phyloP scores from a whole-genome alignment of 1,140 invertebrate species.

The Scaptomyza graminum region DNA sequence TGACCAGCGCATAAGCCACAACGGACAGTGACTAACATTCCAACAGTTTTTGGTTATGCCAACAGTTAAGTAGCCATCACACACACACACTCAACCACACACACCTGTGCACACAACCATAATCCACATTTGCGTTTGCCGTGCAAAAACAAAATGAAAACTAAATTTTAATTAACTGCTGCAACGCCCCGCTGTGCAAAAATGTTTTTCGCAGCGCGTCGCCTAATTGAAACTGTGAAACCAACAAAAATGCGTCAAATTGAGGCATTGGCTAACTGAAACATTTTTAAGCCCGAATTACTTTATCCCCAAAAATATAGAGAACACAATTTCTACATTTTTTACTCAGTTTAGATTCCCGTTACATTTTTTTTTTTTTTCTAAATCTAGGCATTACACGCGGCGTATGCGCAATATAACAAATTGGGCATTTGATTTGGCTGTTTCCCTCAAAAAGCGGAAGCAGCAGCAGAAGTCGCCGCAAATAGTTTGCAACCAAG shows the following conservation, averaged over 20 bases:
- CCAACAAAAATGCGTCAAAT: conserved; percentile 16
- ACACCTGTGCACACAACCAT: background rate
- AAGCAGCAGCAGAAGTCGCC: conserved; percentile 40
- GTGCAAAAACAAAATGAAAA: too few relatives aligned
- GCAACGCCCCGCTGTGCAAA: conserved; percentile 13
- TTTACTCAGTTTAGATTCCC: conserved; percentile 14
- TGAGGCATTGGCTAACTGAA: conserved; percentile 28
- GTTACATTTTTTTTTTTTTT: background rate
- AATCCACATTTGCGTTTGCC: conserved; percentile 25
- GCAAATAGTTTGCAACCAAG: conserved; percentile 50
- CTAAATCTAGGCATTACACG: conserved; percentile 9
- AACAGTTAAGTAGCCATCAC: background rate
- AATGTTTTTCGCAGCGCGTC: conserved; percentile 8
- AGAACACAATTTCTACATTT: conserved; percentile 15
- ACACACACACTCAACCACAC: background rate
- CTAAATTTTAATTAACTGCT: conserved; percentile 76
- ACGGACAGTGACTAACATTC: conserved; percentile 26
- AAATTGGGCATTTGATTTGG: conserved; percentile 81
- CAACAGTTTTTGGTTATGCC: background rate
- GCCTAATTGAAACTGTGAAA: conserved; percentile 52
- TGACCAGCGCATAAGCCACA: conserved; percentile 38
- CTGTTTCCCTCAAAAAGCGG: conserved; percentile 37
- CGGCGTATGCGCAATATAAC: conserved; percentile 71
- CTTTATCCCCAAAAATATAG: conserved; percentile 35
- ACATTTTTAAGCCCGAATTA: conserved; percentile 42